These are phyloP conservation scores for Dascyllus trimaculatus DNA, from an alignment of 2,113 vertebrate genomes.

Conservation along the genomic window DNA sequence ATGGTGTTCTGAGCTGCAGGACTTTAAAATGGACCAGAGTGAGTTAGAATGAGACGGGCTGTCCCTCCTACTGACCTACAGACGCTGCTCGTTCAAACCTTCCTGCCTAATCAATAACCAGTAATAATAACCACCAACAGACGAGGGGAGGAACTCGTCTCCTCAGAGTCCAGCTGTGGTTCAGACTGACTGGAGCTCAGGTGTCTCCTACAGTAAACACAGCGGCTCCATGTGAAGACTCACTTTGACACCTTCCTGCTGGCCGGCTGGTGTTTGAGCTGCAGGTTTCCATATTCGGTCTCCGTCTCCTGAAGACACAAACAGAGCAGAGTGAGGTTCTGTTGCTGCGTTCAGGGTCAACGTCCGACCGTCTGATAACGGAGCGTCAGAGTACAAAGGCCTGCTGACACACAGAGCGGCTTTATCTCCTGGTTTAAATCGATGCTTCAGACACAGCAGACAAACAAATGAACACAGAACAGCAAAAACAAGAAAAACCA, in stretches of 20 bases:
- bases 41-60: too few relatives aligned
- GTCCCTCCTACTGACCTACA: too few relatives aligned
- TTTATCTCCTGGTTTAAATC: background rate
- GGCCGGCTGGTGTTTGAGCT: conserved; percentile 83
- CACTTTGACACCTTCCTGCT: conserved; percentile 91
- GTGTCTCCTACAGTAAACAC: conserved; percentile 27
- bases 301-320: conserved; percentile 80
- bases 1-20: too few relatives aligned
- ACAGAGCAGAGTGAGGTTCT: background rate
- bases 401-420: conserved; percentile 9
- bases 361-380: conserved; percentile 35
- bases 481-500: too few relatives aligned
- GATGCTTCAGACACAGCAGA: too few relatives aligned
- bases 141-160: too few relatives aligned
- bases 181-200: background rate
- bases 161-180: too few relatives aligned
- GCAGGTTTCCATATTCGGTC: conserved; percentile 93
- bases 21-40: too few relatives aligned
- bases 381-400: conserved; percentile 48
- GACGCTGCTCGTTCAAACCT: too few relatives aligned
- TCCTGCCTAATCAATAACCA: too few relatives aligned
- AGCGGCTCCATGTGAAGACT: conserved; percentile 71
- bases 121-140: too few relatives aligned
- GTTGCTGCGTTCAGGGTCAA: conserved; percentile 42
- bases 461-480: too few relatives aligned